Percentiles rank a stretch among this genome's conserved stretches.
Evolutionary conservation across 2,888 invertebrate species (phyloP).

Genomic region (Pseudococcus jackbeardsleyi): DNA sequence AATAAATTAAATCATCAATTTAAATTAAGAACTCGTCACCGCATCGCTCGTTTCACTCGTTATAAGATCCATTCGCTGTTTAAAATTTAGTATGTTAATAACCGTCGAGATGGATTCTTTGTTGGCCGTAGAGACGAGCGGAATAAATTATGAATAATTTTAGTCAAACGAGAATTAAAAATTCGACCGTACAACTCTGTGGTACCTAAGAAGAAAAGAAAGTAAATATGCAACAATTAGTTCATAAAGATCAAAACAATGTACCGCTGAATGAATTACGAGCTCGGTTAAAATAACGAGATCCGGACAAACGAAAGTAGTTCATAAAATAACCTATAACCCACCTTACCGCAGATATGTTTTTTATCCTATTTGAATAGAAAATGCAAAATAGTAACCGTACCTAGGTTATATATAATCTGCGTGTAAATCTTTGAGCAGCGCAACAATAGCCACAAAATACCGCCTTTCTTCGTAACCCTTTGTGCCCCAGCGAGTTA

Average conservation of each 20-base stretch:
- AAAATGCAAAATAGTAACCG: slow-evolving; percentile 47
- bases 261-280: slow-evolving; percentile 44
- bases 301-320: slow-evolving; percentile 47
- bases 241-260: slow-evolving; percentile 38
- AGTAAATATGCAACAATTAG: slow-evolving; percentile 41
- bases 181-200: slow-evolving; percentile 10
- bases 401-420: slow-evolving; percentile 5
- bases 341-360: slow-evolving; percentile 33
- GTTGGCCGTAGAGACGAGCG: neutral
- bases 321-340: slow-evolving; percentile 44
- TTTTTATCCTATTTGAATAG: slow-evolving; percentile 36
- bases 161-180: slow-evolving; percentile 8
- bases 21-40: neutral
- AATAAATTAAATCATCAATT: slow-evolving; percentile 22
- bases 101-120: neutral
- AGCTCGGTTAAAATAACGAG: slow-evolving; percentile 44
- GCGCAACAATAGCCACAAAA: slow-evolving; percentile 30
- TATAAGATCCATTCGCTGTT: neutral
- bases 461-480: slow-evolving; percentile 33
- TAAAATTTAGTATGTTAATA: neutral
- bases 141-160: slow-evolving; percentile 26
- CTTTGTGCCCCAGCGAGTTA: slow-evolving; percentile 1
- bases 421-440: neutral
- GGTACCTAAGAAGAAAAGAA: slow-evolving; percentile 23
- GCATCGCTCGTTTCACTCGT: neutral